Percentiles rank a stretch among this genome's conserved stretches.
phyloP scores from a whole-genome alignment of 1,140 invertebrate species.

The Cherax destructor region DNA sequence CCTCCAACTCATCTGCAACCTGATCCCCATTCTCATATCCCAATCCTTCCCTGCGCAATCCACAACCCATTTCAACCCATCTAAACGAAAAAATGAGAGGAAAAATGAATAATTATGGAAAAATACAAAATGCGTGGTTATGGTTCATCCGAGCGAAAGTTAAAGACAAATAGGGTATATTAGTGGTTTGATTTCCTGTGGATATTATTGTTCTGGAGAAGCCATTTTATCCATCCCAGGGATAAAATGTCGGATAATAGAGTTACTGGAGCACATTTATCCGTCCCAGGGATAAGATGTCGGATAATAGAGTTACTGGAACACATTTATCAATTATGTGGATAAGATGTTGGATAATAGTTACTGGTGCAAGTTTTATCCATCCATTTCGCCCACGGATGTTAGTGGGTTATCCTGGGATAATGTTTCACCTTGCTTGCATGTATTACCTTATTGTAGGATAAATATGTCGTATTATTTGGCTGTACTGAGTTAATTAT shows the following conservation, averaged over 20 bases:
- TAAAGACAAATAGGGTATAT: constrained; percentile 24
- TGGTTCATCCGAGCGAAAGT: constrained; percentile 2
- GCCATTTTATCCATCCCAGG: constrained; percentile 48
- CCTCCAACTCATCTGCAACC: too few relatives aligned
- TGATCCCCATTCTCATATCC: too few relatives aligned
- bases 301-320: constrained; percentile 1
- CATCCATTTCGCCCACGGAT: too few relatives aligned
- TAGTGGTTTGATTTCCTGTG: constrained; percentile 66
- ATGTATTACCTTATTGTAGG: too few relatives aligned
- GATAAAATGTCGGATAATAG: constrained; percentile 36
- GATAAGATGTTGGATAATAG: constrained; percentile 28
- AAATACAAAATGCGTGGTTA: too few relatives aligned
- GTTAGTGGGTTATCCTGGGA: too few relatives aligned
- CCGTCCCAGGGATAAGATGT: constrained; percentile 27
- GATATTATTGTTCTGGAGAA: constrained; percentile 61
- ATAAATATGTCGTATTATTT: too few relatives aligned
- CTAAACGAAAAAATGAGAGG: neutral
- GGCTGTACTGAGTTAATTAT: too few relatives aligned
- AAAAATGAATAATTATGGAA: too few relatives aligned
- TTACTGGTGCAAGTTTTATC: neutral
- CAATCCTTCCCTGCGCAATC: too few relatives aligned
- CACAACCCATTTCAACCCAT: too few relatives aligned
- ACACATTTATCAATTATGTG: constrained; percentile 16
- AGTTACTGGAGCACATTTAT: constrained; percentile 15
- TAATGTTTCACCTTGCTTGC: too few relatives aligned